Conservation (phyloP, 2,888 invertebrate genomes). For the Pristionchus arcanus region DNA sequence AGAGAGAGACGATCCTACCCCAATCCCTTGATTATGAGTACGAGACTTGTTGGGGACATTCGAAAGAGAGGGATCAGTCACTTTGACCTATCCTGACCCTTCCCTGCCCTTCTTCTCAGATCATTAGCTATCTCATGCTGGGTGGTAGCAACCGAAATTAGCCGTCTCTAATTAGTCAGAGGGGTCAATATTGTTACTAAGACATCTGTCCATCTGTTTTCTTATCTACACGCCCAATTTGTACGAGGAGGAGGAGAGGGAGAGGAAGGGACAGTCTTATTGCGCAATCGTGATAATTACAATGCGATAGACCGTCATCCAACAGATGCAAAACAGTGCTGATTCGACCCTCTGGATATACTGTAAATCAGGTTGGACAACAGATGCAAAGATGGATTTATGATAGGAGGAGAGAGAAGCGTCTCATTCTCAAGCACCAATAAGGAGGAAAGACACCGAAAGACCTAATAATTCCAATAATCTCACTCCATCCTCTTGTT, state of each 20-base stretch:
- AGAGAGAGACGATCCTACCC: slow-evolving; percentile 14
- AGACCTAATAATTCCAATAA: slow-evolving; percentile 45
- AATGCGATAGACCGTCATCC: slow-evolving; percentile 1
- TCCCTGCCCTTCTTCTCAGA: slow-evolving; percentile 21
- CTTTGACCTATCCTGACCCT: slow-evolving; percentile 36
- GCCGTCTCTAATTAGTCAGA: slow-evolving; percentile 36
- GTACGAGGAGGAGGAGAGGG: not conserved
- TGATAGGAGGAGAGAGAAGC: not conserved
- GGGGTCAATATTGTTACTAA: slow-evolving; percentile 47
- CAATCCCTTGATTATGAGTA: slow-evolving; percentile 28
- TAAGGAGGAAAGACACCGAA: slow-evolving; percentile 22
- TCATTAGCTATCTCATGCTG: slow-evolving; percentile 15
- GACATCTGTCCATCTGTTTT: not conserved
- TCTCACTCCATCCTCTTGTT: slow-evolving; percentile 34
- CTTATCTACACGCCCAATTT: slow-evolving; percentile 40
- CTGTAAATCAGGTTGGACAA: slow-evolving; percentile 18
- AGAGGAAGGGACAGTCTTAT: slow-evolving; percentile 6
- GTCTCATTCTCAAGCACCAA: slow-evolving; percentile 16
- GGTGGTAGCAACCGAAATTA: slow-evolving; percentile 26
- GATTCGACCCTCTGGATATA: not conserved
- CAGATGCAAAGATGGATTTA: slow-evolving; percentile 16
- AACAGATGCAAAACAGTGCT: slow-evolving; percentile 30
- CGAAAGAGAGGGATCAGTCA: not conserved
- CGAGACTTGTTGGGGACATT: slow-evolving; percentile 38
- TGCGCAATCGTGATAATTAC: slow-evolving; percentile 48